Evolutionary conservation across 2,797 vertebrate genomes (phyloP).

Genomic region (Esox lucius): DNA sequence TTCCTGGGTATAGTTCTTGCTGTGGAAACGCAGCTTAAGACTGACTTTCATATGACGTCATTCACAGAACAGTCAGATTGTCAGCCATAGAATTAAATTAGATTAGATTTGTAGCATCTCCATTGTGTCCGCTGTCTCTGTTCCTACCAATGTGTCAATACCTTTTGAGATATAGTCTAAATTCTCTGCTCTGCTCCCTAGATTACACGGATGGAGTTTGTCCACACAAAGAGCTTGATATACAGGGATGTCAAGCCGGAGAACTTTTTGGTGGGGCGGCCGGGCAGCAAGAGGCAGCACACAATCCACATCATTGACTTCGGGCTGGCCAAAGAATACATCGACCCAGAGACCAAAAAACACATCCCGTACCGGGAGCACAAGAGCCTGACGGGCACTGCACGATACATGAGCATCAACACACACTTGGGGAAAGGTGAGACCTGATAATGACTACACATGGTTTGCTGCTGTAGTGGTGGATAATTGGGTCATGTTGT

Average conservation of each 20-base stretch:
- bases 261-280: constrained; percentile 96
- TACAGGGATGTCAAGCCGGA: constrained; percentile 98
- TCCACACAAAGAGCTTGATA: constrained; percentile 97
- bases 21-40: too few relatives aligned
- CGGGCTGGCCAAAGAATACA: constrained; percentile 99
- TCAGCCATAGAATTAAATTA: too few relatives aligned
- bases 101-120: not conserved
- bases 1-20: too few relatives aligned
- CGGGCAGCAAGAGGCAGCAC: constrained; percentile 93
- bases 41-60: too few relatives aligned
- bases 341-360: constrained; percentile 99
- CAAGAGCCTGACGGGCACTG: constrained; percentile 98
- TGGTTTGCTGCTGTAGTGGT: not conserved
- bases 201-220: constrained; percentile 98
- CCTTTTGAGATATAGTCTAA: not conserved
- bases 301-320: constrained; percentile 99
- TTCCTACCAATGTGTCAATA: not conserved
- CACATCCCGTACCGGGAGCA: constrained; percentile 99
- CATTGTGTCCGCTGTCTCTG: not conserved
- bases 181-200: constrained; percentile 43
- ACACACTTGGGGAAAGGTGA: constrained; percentile 96
- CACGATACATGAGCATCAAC: constrained; percentile 99
- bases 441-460: constrained; percentile 4
- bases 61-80: too few relatives aligned
- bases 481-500: not conserved